Percentiles rank a stretch among this genome's conserved stretches.
Evolutionary conservation across 2,888 invertebrate genomes (phyloP).

Genomic region (Sesia apiformis): DNA sequence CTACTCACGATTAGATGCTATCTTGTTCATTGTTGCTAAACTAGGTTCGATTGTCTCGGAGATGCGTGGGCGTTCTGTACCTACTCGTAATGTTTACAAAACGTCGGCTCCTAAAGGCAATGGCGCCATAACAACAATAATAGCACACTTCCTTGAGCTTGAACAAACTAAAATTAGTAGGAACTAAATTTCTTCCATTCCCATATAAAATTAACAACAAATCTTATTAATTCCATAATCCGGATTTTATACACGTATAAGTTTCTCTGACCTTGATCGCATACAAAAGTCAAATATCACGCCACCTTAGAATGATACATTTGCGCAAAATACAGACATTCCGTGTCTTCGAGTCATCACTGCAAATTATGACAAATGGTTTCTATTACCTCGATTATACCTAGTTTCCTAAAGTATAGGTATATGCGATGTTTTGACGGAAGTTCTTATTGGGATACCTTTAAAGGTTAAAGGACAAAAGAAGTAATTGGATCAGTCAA

Average conservation of each 20-base stretch:
- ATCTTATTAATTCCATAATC: no score
- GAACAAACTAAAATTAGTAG: no score
- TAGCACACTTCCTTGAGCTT: neutral
- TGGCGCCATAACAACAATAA: slow-evolving; percentile 6
- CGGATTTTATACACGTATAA: no score
- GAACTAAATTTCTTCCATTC: no score
- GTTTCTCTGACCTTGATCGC: no score
- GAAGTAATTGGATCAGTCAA: neutral
- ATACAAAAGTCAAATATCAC: slow-evolving; percentile 4
- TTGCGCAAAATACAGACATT: slow-evolving; percentile 21
- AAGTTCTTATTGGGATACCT: neutral
- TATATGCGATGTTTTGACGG: neutral
- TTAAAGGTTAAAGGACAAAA: neutral
- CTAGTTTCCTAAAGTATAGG: slow-evolving; percentile 11
- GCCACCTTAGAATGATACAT: slow-evolving; percentile 12
- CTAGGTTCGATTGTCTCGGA: slow-evolving; percentile 27
- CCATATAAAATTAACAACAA: no score
- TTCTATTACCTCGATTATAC: slow-evolving; percentile 15
- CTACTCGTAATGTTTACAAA: slow-evolving; percentile 16
- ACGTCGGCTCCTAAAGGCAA: slow-evolving; percentile 19
- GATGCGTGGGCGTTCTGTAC: slow-evolving; percentile 24
- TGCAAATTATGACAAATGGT: slow-evolving; percentile 24
- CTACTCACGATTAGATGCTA: no score
- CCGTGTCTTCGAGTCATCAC: slow-evolving; percentile 35
- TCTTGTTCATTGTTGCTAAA: slow-evolving; percentile 29